A percentile compares a stretch with the other conserved stretches of the same genome.
Evolutionary conservation across 2,888 invertebrate species (phyloP).

Genomic region (Yponomeuta plumbellus): DNA sequence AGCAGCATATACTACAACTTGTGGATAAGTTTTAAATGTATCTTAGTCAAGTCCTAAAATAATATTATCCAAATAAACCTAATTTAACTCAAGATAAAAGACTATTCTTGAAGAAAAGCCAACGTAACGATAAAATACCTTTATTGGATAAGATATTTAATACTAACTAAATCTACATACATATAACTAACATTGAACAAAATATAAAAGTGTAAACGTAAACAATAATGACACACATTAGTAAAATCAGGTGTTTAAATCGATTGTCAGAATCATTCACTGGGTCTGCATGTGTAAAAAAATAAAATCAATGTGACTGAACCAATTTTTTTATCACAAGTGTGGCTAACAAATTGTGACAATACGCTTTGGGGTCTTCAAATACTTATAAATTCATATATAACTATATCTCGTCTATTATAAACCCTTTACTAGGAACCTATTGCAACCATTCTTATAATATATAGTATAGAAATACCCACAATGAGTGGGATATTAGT

Average conservation of each 20-base stretch:
- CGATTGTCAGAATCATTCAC: neutral
- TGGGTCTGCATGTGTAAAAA: neutral
- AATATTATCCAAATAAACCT: neutral
- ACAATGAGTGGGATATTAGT: neutral
- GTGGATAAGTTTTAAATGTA: conserved; percentile 90
- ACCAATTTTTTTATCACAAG: neutral
- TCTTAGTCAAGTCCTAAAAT: neutral
- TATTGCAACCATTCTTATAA: neutral
- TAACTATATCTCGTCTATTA: neutral
- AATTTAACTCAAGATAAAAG: conserved; percentile 15
- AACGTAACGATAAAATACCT: conserved; percentile 39
- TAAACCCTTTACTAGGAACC: conserved; percentile 1
- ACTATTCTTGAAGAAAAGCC: conserved; percentile 16
- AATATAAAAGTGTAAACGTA: conserved; percentile 39
- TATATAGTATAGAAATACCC: neutral
- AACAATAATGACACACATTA: conserved; percentile 26
- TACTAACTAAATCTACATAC: conserved; percentile 26
- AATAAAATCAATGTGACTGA: neutral
- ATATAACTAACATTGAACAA: conserved; percentile 36
- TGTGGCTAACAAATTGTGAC: neutral
- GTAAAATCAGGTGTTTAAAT: conserved; percentile 16
- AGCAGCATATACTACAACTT: conserved; percentile 92
- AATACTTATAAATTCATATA: neutral
- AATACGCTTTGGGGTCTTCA: neutral
- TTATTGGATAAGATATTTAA: conserved; percentile 38